Percentiles rank a stretch among this genome's conserved stretches.
Evolutionary conservation across 2,888 invertebrate genomes (phyloP).

Genomic region (Pycnomerus fuliginosus): DNA sequence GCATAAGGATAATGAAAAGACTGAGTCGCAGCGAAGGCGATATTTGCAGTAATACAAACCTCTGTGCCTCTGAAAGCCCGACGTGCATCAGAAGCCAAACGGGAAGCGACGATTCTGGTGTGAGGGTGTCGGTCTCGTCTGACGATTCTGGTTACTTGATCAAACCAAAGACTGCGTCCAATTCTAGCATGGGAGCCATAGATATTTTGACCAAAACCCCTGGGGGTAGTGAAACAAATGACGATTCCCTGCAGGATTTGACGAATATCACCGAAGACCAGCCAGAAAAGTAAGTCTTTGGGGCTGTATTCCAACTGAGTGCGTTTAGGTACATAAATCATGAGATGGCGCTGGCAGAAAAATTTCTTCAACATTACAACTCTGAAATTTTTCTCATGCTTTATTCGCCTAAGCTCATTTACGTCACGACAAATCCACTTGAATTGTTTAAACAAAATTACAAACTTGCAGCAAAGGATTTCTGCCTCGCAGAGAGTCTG

Average conservation of each 20-base stretch:
- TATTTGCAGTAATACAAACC: slow-evolving; percentile 39
- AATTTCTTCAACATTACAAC: too few relatives aligned
- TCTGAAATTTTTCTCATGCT: too few relatives aligned
- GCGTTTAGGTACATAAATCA: too few relatives aligned
- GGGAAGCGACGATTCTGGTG: slow-evolving; percentile 49
- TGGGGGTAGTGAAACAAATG: slow-evolving; percentile 51
- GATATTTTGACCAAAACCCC: slow-evolving; percentile 48
- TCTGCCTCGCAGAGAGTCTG: slow-evolving; percentile 57
- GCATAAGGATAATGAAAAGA: slow-evolving; percentile 39
- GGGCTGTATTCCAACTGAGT: too few relatives aligned
- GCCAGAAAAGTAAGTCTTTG: slow-evolving; percentile 21
- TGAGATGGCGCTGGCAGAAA: too few relatives aligned
- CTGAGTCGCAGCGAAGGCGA: slow-evolving; percentile 58
- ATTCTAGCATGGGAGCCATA: slow-evolving; percentile 48
- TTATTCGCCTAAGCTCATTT: too few relatives aligned
- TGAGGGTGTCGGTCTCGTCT: slow-evolving; percentile 46
- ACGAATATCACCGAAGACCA: slow-evolving; percentile 23
- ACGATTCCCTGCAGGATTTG: slow-evolving; percentile 47
- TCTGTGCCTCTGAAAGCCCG: slow-evolving; percentile 40
- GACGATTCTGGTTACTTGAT: slow-evolving; percentile 44
- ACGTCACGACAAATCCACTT: too few relatives aligned
- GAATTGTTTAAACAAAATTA: too few relatives aligned
- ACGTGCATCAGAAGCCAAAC: slow-evolving; percentile 43
- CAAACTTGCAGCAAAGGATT: slow-evolving; percentile 23
- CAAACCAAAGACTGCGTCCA: slow-evolving; percentile 48